Conservation (phyloP, 2,113 vertebrate species). For the Pelodiscus sinensis region DNA sequence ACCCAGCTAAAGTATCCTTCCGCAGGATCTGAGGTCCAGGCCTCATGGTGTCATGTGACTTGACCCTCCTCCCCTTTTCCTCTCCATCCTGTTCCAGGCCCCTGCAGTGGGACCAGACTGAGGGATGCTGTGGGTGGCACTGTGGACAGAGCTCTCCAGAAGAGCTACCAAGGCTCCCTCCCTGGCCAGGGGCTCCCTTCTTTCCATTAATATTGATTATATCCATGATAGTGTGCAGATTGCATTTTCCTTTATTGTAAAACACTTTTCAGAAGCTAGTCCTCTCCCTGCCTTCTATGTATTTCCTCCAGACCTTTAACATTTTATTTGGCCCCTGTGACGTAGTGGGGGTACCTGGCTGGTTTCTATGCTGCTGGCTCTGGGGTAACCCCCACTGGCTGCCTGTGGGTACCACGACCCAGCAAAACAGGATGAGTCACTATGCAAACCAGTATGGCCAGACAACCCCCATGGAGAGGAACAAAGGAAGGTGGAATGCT, state of each 20-base stretch:
- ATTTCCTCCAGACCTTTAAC: background rate
- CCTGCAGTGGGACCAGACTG: background rate
- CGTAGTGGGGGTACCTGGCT: no score
- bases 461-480: no score
- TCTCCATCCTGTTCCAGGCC: background rate
- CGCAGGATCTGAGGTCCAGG: background rate
- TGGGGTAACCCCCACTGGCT: no score
- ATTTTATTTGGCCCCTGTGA: background rate
- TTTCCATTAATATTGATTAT: no score
- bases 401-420: no score
- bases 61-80: no score
- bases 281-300: background rate
- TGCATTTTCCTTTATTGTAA: background rate
- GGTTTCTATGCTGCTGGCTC: no score
- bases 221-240: background rate
- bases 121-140: background rate
- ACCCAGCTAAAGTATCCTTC: slow-evolving; percentile 9
- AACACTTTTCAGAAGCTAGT: background rate
- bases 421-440: no score
- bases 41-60: background rate
- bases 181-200: background rate
- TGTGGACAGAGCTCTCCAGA: no score
- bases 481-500: no score
- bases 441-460: no score
- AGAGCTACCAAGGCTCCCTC: background rate